Conservation (phyloP, 2,113 vertebrate species). For the Psilopogon haemacephalus region DNA sequence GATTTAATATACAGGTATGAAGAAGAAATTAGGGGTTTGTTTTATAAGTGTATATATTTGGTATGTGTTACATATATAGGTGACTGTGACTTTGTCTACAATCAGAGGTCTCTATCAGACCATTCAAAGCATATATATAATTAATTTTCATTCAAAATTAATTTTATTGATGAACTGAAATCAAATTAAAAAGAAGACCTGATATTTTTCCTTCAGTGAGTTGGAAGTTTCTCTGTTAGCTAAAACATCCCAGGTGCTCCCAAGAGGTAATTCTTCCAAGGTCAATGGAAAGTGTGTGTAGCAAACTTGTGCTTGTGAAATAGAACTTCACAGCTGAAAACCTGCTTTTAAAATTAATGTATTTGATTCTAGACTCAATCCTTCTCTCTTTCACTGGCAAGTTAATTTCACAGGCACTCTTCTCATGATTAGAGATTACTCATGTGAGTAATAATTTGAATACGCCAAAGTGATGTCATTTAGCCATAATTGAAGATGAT, state of each 20-base stretch:
- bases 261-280: neutral
- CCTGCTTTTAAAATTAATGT: neutral
- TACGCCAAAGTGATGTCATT: constrained; percentile 37
- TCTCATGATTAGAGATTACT: constrained; percentile 43
- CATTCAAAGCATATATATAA: neutral
- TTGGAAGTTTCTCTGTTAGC: neutral
- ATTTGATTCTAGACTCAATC: constrained; percentile 16
- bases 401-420: constrained; percentile 45
- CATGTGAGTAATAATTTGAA: constrained; percentile 46
- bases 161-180: neutral
- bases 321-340: neutral
- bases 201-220: neutral
- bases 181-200: neutral
- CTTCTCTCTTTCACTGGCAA: neutral
- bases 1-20: neutral
- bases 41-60: neutral
- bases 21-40: neutral
- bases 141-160: neutral
- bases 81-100: neutral
- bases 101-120: neutral
- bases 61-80: neutral
- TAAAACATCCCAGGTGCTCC: neutral
- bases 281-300: neutral
- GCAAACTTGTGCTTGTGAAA: neutral
- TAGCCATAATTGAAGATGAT: constrained; percentile 44